Conservation (phyloP, 2,797 vertebrate species). For the Hippopotamyrus pictus region DNA sequence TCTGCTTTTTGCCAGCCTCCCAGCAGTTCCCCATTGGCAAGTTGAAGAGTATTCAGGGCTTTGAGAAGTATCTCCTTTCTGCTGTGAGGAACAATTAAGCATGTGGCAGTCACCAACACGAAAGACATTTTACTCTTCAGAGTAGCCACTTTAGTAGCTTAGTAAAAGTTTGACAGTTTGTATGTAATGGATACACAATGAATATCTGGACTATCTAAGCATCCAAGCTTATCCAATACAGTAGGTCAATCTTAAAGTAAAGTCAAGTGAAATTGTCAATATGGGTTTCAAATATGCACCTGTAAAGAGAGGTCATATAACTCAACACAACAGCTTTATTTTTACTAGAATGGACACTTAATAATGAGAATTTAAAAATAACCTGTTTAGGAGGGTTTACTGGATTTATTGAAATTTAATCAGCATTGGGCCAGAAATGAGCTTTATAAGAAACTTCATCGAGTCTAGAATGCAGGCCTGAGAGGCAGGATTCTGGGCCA, state of each 20-base stretch:
- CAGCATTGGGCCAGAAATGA: background rate
- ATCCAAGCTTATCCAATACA: background rate
- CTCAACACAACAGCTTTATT: background rate
- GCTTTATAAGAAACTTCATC: background rate
- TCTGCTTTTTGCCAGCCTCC: background rate
- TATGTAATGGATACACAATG: background rate
- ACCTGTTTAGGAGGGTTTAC: background rate
- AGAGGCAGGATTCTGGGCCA: background rate
- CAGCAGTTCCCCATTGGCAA: background rate
- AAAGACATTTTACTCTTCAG: background rate
- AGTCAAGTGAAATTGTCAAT: background rate
- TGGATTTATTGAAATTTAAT: background rate
- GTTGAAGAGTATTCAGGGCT: background rate
- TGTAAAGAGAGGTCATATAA: background rate
- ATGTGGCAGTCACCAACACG: background rate
- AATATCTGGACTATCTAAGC: background rate
- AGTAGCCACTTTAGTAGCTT: background rate
- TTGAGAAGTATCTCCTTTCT: background rate
- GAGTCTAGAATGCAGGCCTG: background rate
- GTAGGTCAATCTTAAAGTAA: background rate
- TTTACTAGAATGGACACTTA: background rate
- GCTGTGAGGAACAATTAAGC: background rate
- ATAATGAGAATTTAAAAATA: background rate
- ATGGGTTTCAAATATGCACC: background rate
- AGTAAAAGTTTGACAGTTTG: background rate